phyloP scores from a whole-genome alignment of 2,888 invertebrate genomes.

The Mechanitis mazaeus region DNA sequence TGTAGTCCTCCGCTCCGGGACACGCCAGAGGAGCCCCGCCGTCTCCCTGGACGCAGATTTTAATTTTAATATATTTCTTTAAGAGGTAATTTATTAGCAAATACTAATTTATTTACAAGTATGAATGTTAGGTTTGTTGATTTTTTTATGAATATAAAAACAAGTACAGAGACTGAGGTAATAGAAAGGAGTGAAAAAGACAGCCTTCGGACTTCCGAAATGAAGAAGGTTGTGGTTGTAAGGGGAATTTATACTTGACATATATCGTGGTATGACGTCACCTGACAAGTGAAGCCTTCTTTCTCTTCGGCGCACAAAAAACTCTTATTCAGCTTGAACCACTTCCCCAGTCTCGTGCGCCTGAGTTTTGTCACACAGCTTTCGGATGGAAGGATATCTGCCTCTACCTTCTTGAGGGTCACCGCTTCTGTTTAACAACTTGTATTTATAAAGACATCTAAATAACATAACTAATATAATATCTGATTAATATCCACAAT shows the following conservation, averaged over 20 bases:
- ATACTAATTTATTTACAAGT: no score
- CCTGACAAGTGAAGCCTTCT: neutral
- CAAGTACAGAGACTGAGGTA: no score
- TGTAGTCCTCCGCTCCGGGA: neutral
- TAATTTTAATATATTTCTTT: neutral
- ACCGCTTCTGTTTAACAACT: neutral
- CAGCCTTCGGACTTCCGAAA: no score
- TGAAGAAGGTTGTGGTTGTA: no score
- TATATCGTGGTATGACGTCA: neutral
- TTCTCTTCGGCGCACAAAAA: neutral
- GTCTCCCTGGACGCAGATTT: neutral
- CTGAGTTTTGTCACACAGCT: neutral
- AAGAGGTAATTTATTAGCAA: neutral
- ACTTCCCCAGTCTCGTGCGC: neutral
- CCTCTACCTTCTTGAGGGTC: neutral
- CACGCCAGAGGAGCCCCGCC: neutral
- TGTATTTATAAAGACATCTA: no score
- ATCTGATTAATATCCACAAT: no score
- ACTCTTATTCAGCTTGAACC: neutral
- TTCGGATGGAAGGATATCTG: neutral
- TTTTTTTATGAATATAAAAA: no score
- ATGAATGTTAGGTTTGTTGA: no score
- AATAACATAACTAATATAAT: no score
- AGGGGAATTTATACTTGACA: neutral
- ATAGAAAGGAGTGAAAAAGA: no score